Evolutionary conservation across 37 sponge, comb jelly and placozoan genomes (phyloP).

Genomic region (Theonella swinhoei): DNA sequence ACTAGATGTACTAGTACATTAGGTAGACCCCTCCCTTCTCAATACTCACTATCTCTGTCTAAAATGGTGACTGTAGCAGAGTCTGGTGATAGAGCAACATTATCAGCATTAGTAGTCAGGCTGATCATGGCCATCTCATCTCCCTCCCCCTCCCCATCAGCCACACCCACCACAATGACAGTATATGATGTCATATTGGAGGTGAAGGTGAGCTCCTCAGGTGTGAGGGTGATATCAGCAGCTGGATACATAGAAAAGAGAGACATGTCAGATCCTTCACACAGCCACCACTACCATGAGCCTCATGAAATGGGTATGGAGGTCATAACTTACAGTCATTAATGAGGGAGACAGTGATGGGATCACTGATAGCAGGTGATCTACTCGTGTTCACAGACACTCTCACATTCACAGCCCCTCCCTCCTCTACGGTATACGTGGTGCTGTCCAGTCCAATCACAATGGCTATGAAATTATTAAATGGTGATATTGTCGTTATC

Average conservation of each 20-base stretch:
- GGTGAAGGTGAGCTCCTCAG: background rate
- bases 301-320: too few relatives aligned
- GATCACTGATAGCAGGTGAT: too few relatives aligned
- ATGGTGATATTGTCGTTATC: background rate
- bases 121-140: background rate
- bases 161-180: background rate
- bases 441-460: background rate
- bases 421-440: background rate
- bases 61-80: background rate
- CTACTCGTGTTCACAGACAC: too few relatives aligned
- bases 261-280: too few relatives aligned
- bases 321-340: too few relatives aligned
- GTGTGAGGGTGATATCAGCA: background rate
- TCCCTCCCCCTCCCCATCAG: background rate
- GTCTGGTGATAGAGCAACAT: background rate
- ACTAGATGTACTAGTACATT: background rate
- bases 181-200: background rate
- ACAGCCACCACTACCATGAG: too few relatives aligned
- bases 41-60: background rate
- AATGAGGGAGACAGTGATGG: too few relatives aligned
- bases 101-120: background rate
- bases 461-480: background rate
- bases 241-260: too few relatives aligned
- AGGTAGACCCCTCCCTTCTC: too few relatives aligned
- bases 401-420: background rate